Percentiles rank a stretch among this genome's conserved stretches.
Conservation (phyloP, 2,888 invertebrate genomes). For the Eupithecia inturbata region DNA sequence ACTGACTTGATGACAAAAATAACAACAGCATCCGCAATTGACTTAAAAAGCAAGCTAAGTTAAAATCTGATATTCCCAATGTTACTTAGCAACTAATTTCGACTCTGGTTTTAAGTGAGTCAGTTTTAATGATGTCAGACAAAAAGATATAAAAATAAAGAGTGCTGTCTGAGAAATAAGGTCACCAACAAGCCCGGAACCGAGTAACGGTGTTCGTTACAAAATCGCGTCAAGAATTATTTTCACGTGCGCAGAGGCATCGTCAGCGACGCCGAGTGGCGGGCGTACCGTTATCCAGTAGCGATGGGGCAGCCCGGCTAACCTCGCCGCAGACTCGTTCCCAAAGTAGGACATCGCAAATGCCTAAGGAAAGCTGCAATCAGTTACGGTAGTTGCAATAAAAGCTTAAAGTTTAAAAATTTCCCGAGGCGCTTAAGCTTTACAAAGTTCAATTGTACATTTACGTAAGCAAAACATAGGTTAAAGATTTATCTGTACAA, state of each 20-base stretch:
- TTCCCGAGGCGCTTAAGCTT: background rate
- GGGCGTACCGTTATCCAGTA: constrained; percentile 52
- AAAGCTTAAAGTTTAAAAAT: constrained; percentile 24
- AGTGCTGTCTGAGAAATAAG: constrained; percentile 78
- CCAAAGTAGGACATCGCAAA: constrained; percentile 66
- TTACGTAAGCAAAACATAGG: constrained; percentile 8
- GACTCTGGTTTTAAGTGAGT: constrained; percentile 45
- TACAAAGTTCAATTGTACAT: background rate
- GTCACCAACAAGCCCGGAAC: constrained; percentile 81
- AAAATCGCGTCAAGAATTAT: constrained; percentile 84
- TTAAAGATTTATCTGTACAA: constrained; percentile 57
- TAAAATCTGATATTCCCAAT: constrained; percentile 14
- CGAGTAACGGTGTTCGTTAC: constrained; percentile 81
- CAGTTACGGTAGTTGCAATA: constrained; percentile 43
- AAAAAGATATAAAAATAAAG: constrained; percentile 79
- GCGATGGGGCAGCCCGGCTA: constrained; percentile 61
- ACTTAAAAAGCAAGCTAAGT: constrained; percentile 8
- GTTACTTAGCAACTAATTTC: constrained; percentile 40
- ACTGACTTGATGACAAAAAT: constrained; percentile 36
- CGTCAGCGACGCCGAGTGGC: constrained; percentile 53
- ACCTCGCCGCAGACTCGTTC: constrained; percentile 61
- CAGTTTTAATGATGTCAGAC: constrained; percentile 63
- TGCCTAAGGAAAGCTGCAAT: constrained; percentile 46
- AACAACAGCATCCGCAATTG: constrained; percentile 19
- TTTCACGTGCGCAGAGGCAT: constrained; percentile 78